Evolutionary conservation across 2,888 invertebrate genomes (phyloP).

Genomic region (Lycocerus yunnanus): DNA sequence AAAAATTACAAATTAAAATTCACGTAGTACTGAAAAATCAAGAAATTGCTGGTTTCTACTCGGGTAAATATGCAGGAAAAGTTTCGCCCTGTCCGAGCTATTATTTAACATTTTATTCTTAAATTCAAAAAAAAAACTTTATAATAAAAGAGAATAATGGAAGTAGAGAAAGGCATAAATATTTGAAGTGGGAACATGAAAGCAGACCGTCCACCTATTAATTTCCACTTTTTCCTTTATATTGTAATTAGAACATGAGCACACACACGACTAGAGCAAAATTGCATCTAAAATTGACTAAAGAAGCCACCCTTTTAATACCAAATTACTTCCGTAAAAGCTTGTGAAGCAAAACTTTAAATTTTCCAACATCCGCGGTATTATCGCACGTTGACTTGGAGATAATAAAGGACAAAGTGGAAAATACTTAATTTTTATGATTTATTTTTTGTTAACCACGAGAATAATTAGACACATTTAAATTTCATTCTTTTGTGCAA

Average conservation of each 20-base stretch:
- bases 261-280: not conserved
- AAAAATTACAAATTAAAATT: not conserved
- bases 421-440: not conserved
- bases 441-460: not conserved
- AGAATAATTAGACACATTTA: not conserved
- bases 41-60: not conserved
- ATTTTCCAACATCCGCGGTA: not conserved
- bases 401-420: not conserved
- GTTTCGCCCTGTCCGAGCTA: not conserved
- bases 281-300: not conserved
- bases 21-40: not conserved
- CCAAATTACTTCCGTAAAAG: not conserved
- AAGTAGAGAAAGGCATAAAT: not conserved
- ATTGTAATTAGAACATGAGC: not conserved
- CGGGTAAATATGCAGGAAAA: not conserved
- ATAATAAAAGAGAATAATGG: not conserved
- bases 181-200: not conserved
- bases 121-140: not conserved
- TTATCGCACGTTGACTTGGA: not conserved
- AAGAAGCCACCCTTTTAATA: not conserved
- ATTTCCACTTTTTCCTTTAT: not conserved
- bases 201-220: not conserved
- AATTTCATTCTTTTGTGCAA: not conserved
- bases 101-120: not conserved
- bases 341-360: not conserved